Percentiles rank a stretch among this genome's conserved stretches.
phyloP scores from a whole-genome alignment of 1,140 invertebrate genomes.

The Gonioctena quinquepunctata region DNA sequence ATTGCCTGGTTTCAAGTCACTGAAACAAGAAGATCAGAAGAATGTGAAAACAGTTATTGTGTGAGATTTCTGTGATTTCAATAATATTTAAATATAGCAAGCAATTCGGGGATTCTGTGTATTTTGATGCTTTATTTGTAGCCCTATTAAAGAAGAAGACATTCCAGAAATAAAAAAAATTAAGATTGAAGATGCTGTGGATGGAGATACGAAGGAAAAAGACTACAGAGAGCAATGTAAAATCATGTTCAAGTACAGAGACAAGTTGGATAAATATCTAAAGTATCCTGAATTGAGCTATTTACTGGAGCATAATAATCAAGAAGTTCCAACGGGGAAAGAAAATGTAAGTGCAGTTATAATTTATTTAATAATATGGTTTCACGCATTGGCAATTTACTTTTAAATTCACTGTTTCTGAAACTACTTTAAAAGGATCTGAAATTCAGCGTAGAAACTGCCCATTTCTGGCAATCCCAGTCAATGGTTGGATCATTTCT shows the following conservation, averaged over 20 bases:
- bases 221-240: conserved; percentile 77
- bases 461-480: no score
- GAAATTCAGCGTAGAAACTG: no score
- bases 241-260: conserved; percentile 71
- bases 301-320: conserved; percentile 75
- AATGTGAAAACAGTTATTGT: conserved; percentile 70
- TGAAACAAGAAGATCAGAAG: conserved; percentile 77
- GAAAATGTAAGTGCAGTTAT: conserved; percentile 62
- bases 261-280: conserved; percentile 59
- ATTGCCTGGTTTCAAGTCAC: conserved; percentile 73
- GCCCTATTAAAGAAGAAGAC: conserved; percentile 63
- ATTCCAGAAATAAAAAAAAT: conserved; percentile 67
- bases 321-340: conserved; percentile 67
- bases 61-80: no score
- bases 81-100: no score
- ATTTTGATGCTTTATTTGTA: no score
- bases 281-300: conserved; percentile 64
- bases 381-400: no score
- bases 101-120: no score
- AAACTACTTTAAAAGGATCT: no score
- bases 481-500: no score
- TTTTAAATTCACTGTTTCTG: no score
- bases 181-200: conserved; percentile 62
- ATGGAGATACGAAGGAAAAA: conserved; percentile 59
- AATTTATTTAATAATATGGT: no score